Evolutionary conservation across 2,888 invertebrate species (phyloP), one percentile per base, ranked within the genome.

Genomic region (Busseola fusca): DNA sequence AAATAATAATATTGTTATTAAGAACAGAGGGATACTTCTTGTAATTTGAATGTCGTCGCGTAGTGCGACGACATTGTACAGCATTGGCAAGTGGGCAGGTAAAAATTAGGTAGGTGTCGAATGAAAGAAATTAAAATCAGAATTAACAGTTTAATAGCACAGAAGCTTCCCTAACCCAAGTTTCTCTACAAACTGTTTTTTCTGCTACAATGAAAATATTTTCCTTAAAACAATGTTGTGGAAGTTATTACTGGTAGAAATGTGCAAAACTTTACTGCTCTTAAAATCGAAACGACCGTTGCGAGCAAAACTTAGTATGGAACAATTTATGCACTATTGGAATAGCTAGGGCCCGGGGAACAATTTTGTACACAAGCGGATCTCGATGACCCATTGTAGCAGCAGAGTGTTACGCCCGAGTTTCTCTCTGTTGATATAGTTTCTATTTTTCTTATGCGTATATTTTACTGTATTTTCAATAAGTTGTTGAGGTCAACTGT

Each of bases 361-460:
- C 52, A 58, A 66, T 67, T 59, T 21, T 42, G 64, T 56, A 45
- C 50, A 59, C 65, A 48, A 62, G 30, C 69, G 25, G 72, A 69
- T 62, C 84, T 75, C 71, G 50, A 78, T 64, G 75, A 71, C 73
- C 74, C 81, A 73, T 69, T 78, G 65, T 59, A 63, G 56, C 70
- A 34, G 50, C 59, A 45, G 64, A 82, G 63, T 68, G 72, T 75
- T 78, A 64, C 62, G 71, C 54, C 80, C 50, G 70, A 66, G 56
- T 64, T 70, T 69, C 58, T 59, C 67, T 45, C 52, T 64, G 62
- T 77, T 77, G 74, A 42, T 21, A 37, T 59, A 68, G 45, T 58
- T 79, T 64, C 57, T 60, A 25, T 63, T 71, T 78, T 76, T 40
- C 3, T 57, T 74, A 63, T 70, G 68, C 30, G 63, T 57, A 62